Percentiles rank a stretch among this genome's conserved stretches.
phyloP scores from a whole-genome alignment of 2,797 vertebrate species.

The Coranthus polyacanthus region DNA sequence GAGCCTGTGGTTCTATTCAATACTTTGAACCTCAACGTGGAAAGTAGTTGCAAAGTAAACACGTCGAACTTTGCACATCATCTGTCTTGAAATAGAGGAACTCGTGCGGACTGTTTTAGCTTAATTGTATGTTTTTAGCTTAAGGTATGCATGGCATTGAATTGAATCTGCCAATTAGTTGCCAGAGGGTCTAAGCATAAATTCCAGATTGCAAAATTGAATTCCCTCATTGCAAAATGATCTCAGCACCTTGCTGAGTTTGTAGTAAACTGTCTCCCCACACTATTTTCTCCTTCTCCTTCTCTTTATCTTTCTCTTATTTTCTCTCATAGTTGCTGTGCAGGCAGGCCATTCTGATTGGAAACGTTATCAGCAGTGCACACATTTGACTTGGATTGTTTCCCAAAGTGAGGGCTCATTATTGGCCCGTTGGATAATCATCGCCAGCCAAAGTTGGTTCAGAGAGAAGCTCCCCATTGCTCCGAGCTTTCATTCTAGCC shows the following conservation, averaged over 20 bases:
- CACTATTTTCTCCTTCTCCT: conserved; percentile 30
- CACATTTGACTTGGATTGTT: conserved; percentile 81
- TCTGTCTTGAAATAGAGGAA: conserved; percentile 1
- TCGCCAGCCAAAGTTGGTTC: conserved; percentile 57
- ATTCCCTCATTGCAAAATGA: conserved; percentile 41
- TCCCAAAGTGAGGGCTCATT: conserved; percentile 72
- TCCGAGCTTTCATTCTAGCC: conserved; percentile 32
- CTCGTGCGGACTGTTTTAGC: background rate
- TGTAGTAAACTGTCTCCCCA: conserved; percentile 19
- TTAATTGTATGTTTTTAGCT: background rate
- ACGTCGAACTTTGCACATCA: conserved; percentile 1
- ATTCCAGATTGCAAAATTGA: conserved; percentile 37
- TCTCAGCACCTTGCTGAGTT: conserved; percentile 47
- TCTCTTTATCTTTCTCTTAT: conserved; percentile 59
- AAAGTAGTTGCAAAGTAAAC: no score
- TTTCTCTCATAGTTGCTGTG: conserved; percentile 49
- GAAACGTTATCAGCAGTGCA: conserved; percentile 73
- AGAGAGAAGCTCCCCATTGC: conserved; percentile 43
- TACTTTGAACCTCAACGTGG: no score
- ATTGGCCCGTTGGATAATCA: conserved; percentile 67
- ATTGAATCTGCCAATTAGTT: conserved; percentile 39
- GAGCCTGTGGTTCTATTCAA: no score
- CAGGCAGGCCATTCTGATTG: conserved; percentile 66
- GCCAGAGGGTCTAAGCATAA: conserved; percentile 30
- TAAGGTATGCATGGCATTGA: conserved; percentile 16